Base-by-base conservation (phyloP, 2,888 invertebrate species). In the Opisthograptis luteolata region DNA sequence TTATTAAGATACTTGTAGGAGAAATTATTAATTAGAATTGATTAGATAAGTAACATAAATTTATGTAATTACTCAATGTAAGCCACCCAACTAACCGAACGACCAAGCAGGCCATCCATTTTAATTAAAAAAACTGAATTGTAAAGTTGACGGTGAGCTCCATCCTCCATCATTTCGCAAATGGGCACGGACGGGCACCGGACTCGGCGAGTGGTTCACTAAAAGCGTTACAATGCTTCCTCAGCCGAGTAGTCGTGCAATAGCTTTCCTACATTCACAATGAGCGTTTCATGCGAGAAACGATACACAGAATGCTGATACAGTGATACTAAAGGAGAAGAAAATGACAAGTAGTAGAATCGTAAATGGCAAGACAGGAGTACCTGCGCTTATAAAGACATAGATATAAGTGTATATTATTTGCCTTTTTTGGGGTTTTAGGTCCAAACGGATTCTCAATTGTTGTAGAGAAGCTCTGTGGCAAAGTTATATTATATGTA, bases 151-250 rank as follows among this genome's bases (percentile, higher is more conserved):
- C 35, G 13, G 12, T 30, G 17, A 35, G 4, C 13, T 47, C 14
- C 12, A 35, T 44, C 22, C 13, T 47, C 14, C 12, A 35, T 44
- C 22, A 44, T 44, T 50, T 39, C 22, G 22, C 50, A 44, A 44
- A 50, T 44, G 44, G 35, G 36, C 44, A 5, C 47, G 40, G 40
- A 5, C 47, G 40, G 40, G 48, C 51, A 43, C 12, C 13, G 40
- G 36, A 49, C 51, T 36, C 24, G 25, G 37, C 42, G 55, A 62
- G 57, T 57, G 62, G 55, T 48, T 60, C 44, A 50, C 60, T 61
- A 61, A 62, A 62, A 62, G 61, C 61, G 39, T 55, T 46, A 61
- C 61, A 60, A 60, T 58, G 58, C 58, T 44, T 19, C 42, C 31
- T 2, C 10, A 1, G 19, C 8, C 25, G 34, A 58, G 48, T 58